Conservation (phyloP, 2,888 invertebrate species). For the Aricia artaxerxes region DNA sequence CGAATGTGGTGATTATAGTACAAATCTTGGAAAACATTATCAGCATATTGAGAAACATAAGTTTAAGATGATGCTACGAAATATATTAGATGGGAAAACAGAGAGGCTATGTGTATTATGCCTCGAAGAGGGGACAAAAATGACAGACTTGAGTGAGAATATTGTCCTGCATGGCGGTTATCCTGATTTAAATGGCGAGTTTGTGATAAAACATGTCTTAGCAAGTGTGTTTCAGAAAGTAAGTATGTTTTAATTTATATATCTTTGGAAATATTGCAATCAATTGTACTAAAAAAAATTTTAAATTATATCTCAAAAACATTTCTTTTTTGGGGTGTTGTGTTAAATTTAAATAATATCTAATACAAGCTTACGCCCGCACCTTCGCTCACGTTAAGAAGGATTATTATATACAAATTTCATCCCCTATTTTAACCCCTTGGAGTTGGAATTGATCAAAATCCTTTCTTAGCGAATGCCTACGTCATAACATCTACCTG, state of each 20-base stretch:
- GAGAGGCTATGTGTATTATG: constrained; percentile 62
- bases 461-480: too few relatives aligned
- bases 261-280: too few relatives aligned
- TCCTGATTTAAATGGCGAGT: constrained; percentile 61
- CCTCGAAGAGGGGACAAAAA: constrained; percentile 50
- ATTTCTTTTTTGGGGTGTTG: too few relatives aligned
- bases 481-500: too few relatives aligned
- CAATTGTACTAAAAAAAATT: too few relatives aligned
- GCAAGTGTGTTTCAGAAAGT: constrained; percentile 63
- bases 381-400: too few relatives aligned
- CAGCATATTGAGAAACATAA: constrained; percentile 71
- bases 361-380: too few relatives aligned
- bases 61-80: constrained; percentile 58
- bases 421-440: too few relatives aligned
- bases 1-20: constrained; percentile 51
- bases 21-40: constrained; percentile 52
- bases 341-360: too few relatives aligned
- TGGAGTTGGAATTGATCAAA: too few relatives aligned
- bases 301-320: too few relatives aligned
- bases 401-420: too few relatives aligned
- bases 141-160: constrained; percentile 54
- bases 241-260: constrained; percentile 46
- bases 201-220: constrained; percentile 54
- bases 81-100: constrained; percentile 57
- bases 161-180: constrained; percentile 63